Conservation (phyloP, 2,797 vertebrate species). For the Trichosurus vulpecula region DNA sequence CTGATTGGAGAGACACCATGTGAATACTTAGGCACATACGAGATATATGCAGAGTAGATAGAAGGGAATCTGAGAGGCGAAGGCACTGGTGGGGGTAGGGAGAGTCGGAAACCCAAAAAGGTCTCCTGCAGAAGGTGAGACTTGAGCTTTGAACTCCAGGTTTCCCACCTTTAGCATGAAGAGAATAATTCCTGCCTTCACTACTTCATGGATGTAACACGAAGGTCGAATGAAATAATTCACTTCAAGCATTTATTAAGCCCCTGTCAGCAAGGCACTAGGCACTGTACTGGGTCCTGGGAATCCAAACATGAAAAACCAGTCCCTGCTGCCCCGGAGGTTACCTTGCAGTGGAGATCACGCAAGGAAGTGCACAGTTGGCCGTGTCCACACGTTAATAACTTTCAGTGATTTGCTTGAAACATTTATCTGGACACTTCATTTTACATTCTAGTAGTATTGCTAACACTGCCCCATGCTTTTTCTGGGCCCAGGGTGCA, state of each 20-base stretch:
- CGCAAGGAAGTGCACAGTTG: background rate
- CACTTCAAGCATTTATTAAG: background rate
- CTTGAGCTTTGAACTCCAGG: background rate
- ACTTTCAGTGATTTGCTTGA: background rate
- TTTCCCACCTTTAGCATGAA: background rate
- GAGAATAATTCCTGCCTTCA: background rate
- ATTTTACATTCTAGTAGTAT: background rate
- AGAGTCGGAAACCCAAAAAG: background rate
- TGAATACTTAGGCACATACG: background rate
- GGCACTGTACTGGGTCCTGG: background rate
- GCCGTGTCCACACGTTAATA: background rate
- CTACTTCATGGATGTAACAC: background rate
- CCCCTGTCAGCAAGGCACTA: background rate
- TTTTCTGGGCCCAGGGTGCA: background rate
- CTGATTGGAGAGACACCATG: background rate
- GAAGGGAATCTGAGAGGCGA: background rate
- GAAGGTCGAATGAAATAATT: background rate
- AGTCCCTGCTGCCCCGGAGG: too few species aligned
- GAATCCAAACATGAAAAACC: background rate
- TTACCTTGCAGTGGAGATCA: background rate
- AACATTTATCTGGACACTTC: background rate
- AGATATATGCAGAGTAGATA: background rate
- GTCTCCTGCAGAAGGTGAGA: background rate
- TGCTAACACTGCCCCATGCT: background rate
- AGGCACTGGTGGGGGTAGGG: background rate